Evolutionary conservation across 2,888 invertebrate species (phyloP).

Genomic region (Baccha elongata): DNA sequence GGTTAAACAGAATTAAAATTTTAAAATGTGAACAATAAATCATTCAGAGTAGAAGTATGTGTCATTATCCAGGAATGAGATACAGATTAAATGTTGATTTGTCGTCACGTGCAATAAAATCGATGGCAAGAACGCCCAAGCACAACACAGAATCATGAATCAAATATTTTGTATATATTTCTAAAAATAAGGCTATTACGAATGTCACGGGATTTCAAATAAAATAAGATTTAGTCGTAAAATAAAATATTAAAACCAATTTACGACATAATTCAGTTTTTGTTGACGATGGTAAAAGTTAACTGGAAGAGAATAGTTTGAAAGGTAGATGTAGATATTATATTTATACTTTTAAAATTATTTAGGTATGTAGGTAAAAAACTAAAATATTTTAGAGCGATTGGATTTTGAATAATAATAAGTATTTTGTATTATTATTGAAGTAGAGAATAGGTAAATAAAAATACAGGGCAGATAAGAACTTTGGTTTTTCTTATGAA

Average conservation of each 20-base stretch:
- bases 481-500: too few relatives aligned
- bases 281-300: background rate
- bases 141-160: slow-evolving; percentile 20
- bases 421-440: too few relatives aligned
- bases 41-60: background rate
- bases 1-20: slow-evolving; percentile 11
- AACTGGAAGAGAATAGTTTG: too few relatives aligned
- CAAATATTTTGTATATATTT: slow-evolving; percentile 11
- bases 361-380: too few relatives aligned
- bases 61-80: slow-evolving; percentile 41
- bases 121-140: slow-evolving; percentile 1
- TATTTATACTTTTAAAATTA: too few relatives aligned
- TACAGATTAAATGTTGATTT: slow-evolving; percentile 39
- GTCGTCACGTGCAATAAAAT: slow-evolving; percentile 43
- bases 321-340: too few relatives aligned
- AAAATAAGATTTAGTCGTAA: slow-evolving; percentile 53
- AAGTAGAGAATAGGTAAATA: too few relatives aligned
- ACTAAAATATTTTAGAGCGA: too few relatives aligned
- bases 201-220: slow-evolving; percentile 57
- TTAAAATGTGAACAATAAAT: slow-evolving; percentile 41
- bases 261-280: slow-evolving; percentile 61
- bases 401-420: too few relatives aligned
- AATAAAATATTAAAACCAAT: slow-evolving; percentile 33
- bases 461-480: too few relatives aligned
- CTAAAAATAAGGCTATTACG: slow-evolving; percentile 54